Conservation (phyloP, 2,888 invertebrate genomes). For the Euzetes globulus region DNA sequence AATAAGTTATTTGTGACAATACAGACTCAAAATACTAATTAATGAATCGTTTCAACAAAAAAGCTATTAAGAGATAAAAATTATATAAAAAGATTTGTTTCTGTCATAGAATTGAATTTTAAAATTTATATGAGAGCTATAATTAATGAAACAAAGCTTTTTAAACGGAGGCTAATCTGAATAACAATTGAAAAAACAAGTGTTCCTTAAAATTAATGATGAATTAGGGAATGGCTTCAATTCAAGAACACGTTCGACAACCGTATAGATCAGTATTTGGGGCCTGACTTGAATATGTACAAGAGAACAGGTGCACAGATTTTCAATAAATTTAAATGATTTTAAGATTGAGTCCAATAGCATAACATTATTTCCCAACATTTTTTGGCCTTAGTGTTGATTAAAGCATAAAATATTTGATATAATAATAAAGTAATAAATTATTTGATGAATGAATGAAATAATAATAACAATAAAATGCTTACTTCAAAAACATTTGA, state of each 20-base stretch:
- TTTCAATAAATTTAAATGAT: background rate
- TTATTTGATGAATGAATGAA: too few species aligned
- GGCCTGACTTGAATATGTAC: background rate
- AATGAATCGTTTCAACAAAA: background rate
- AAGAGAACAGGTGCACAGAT: background rate
- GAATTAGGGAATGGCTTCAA: background rate
- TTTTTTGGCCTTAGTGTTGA: background rate
- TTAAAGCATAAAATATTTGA: too few species aligned
- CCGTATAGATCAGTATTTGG: background rate
- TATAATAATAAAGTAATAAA: too few species aligned
- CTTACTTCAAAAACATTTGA: conserved; percentile 52
- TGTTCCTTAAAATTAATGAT: background rate
- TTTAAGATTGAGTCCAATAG: background rate
- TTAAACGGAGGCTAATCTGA: too few species aligned
- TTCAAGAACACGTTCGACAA: background rate
- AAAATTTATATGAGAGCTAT: too few species aligned
- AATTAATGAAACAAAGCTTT: too few species aligned
- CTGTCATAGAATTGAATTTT: too few species aligned
- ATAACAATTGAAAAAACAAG: too few species aligned
- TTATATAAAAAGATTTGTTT: background rate
- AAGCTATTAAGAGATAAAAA: background rate
- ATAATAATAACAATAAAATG: too few species aligned
- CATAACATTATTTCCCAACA: background rate
- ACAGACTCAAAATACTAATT: conserved; percentile 27
- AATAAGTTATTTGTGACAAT: background rate